Conservation (phyloP, 1,140 invertebrate species). For the Platorchestia sp. region DNA sequence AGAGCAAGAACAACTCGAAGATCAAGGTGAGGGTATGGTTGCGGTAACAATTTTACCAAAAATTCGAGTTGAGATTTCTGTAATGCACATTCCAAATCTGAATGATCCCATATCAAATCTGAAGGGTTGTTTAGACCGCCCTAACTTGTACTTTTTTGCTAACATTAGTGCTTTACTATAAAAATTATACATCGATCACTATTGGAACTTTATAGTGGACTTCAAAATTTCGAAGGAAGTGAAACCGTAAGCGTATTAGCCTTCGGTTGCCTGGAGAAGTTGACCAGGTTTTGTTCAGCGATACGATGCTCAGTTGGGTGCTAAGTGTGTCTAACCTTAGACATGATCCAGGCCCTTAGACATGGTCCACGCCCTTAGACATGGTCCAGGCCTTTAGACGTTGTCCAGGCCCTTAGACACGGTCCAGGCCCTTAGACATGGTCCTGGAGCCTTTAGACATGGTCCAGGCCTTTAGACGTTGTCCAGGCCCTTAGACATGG, state of each 20-base stretch:
- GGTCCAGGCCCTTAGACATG: too few species aligned
- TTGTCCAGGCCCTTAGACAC: too few species aligned
- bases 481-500: too few species aligned
- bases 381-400: too few species aligned
- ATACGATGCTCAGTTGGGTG: too few species aligned
- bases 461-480: too few species aligned
- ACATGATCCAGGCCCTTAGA: too few species aligned
- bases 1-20: background rate
- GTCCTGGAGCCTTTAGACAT: too few species aligned
- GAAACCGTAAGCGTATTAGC: background rate
- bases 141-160: background rate
- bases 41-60: background rate
- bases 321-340: too few species aligned
- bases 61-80: too few species aligned
- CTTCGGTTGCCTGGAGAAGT: background rate
- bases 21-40: background rate
- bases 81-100: background rate
- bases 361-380: too few species aligned
- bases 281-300: too few species aligned
- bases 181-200: background rate
- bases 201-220: background rate
- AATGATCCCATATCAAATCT: background rate
- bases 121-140: background rate
- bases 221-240: background rate
- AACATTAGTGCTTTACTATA: background rate